phyloP scores from a whole-genome alignment of 2,888 invertebrate species.

The Drosophila paranaensis region DNA sequence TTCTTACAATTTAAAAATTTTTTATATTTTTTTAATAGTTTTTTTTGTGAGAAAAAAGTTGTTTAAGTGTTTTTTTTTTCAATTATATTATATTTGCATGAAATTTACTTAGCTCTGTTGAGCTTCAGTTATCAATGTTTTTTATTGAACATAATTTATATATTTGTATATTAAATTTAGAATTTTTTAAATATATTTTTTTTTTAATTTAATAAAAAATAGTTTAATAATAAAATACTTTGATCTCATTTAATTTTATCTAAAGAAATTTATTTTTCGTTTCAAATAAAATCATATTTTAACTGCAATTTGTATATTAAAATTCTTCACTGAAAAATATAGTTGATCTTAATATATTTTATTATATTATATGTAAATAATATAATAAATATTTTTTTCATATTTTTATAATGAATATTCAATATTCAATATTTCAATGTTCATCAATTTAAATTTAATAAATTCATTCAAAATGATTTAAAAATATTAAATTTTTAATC shows the following conservation, averaged over 20 bases:
- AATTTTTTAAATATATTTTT: too few relatives aligned
- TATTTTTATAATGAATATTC: too few relatives aligned
- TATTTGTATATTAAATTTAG: not conserved
- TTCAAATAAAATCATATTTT: too few relatives aligned
- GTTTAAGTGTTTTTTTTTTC: not conserved
- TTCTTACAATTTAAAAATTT: not conserved
- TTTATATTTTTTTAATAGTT: not conserved
- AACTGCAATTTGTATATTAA: too few relatives aligned
- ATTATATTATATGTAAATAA: too few relatives aligned
- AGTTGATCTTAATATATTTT: not conserved
- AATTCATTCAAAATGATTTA: not conserved
- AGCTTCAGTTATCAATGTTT: conserved; percentile 30
- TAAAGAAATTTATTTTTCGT: not conserved
- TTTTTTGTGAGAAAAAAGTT: not conserved
- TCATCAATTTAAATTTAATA: not conserved
- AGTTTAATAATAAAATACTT: too few relatives aligned
- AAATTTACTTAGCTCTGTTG: conserved; percentile 28
- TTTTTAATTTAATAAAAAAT: too few relatives aligned
- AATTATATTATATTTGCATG: conserved; percentile 12
- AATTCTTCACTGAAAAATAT: too few relatives aligned
- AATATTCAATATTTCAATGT: too few relatives aligned
- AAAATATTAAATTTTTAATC: not conserved
- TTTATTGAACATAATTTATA: not conserved
- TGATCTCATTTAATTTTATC: too few relatives aligned
- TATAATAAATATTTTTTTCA: too few relatives aligned